phyloP scores from a whole-genome alignment of 2,888 invertebrate species.

The Cantharis flavilabris region DNA sequence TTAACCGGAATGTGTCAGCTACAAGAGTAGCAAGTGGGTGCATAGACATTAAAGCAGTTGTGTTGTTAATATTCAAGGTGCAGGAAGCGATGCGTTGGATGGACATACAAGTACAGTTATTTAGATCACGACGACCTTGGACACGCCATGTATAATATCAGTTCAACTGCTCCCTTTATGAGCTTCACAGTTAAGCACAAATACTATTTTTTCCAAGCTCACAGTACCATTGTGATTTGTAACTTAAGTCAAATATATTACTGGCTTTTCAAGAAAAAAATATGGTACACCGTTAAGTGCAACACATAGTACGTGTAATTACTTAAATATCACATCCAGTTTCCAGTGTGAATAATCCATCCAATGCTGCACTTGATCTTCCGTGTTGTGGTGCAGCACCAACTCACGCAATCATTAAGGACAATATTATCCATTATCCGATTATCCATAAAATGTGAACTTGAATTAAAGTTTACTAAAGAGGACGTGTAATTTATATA shows the following conservation, averaged over 20 bases:
- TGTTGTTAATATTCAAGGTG: conserved; percentile 22
- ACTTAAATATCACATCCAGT: neutral
- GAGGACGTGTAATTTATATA: neutral
- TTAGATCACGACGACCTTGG: conserved; percentile 29
- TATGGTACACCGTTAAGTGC: neutral
- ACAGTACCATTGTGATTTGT: neutral
- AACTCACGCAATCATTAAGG: neutral
- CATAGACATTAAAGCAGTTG: conserved; percentile 18
- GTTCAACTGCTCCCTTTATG: neutral
- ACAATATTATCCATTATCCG: neutral
- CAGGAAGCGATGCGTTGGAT: conserved; percentile 28
- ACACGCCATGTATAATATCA: conserved; percentile 13
- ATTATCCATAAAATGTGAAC: neutral
- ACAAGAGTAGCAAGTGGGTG: conserved; percentile 20
- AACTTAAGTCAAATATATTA: neutral
- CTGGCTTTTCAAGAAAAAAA: neutral
- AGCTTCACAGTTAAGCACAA: neutral
- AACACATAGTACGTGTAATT: neutral
- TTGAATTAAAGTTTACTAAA: neutral
- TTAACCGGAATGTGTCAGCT: conserved; percentile 22
- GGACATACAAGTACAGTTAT: conserved; percentile 27
- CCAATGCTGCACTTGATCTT: neutral
- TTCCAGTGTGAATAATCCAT: neutral
- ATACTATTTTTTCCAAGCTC: neutral
- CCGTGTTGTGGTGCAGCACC: neutral